phyloP scores from a whole-genome alignment of 2,113 vertebrate species.

The Apodemus sylvaticus region DNA sequence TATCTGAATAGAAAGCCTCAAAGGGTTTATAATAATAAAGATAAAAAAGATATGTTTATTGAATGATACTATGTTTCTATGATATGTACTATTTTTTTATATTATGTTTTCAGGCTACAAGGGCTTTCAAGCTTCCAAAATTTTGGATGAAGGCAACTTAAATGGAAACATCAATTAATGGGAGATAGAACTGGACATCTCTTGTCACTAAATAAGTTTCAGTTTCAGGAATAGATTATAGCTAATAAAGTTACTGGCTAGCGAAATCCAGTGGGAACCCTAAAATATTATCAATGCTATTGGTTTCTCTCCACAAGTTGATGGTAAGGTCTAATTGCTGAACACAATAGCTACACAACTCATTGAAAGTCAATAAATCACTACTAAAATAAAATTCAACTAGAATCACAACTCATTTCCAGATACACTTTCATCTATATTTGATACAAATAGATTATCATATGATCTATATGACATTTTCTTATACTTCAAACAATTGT shows the following conservation, averaged over 20 bases:
- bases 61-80: not conserved
- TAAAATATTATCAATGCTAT: not conserved
- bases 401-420: not conserved
- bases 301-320: not conserved
- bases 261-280: not conserved
- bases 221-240: not conserved
- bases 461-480: not conserved
- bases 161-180: not conserved
- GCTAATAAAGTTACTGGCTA: not conserved
- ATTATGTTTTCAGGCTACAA: not conserved
- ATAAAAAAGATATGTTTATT: not conserved
- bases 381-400: constrained; percentile 8
- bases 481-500: constrained; percentile 7
- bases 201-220: not conserved
- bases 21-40: not conserved
- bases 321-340: fast-evolving
- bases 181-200: not conserved
- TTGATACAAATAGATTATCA: too few species aligned
- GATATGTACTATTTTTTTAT: not conserved
- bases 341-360: not conserved
- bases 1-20: not conserved
- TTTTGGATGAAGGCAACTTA: not conserved
- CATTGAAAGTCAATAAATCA: not conserved
- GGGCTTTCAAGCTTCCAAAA: not conserved
- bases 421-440: not conserved